Conservation (phyloP, 2,888 invertebrate genomes). For the Habrosyne pyritoides region DNA sequence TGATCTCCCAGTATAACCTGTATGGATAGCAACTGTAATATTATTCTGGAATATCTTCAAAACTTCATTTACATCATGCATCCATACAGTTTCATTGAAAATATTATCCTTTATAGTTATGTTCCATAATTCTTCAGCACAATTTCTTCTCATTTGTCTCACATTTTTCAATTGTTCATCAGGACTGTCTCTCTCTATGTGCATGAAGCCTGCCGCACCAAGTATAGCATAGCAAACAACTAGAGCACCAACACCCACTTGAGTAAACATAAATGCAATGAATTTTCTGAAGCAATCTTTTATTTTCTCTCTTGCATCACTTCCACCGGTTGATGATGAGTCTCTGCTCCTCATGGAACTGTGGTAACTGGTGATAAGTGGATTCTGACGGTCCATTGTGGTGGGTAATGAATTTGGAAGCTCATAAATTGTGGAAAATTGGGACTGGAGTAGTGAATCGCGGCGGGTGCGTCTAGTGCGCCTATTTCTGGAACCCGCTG, state of each 20-base stretch:
- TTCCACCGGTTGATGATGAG: conserved; percentile 86
- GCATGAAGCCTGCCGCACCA: conserved; percentile 92
- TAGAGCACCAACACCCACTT: conserved; percentile 94
- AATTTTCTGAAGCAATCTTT: conserved; percentile 94
- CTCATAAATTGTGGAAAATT: conserved; percentile 23
- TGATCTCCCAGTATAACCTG: conserved; percentile 88
- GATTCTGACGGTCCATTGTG: conserved; percentile 66
- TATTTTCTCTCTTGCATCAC: conserved; percentile 89
- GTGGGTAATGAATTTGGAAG: neutral
- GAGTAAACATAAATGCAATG: conserved; percentile 96
- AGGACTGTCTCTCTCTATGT: conserved; percentile 87
- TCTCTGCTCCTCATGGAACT: conserved; percentile 86
- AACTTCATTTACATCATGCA: conserved; percentile 83
- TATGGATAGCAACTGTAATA: conserved; percentile 86
- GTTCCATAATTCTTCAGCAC: conserved; percentile 87
- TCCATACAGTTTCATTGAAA: conserved; percentile 87
- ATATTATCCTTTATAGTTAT: conserved; percentile 87
- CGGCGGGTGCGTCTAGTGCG: conserved; percentile 37
- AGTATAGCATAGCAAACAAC: conserved; percentile 94
- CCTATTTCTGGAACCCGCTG: conserved; percentile 71
- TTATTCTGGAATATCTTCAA: conserved; percentile 87
- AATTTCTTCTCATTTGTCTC: conserved; percentile 77
- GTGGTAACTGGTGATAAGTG: conserved; percentile 73
- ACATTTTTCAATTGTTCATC: conserved; percentile 79
- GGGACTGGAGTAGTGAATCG: conserved; percentile 37